These are phyloP conservation scores for Sylvilagus floridanus DNA, from an alignment of 2,797 vertebrate species.

Conservation along the genomic window DNA sequence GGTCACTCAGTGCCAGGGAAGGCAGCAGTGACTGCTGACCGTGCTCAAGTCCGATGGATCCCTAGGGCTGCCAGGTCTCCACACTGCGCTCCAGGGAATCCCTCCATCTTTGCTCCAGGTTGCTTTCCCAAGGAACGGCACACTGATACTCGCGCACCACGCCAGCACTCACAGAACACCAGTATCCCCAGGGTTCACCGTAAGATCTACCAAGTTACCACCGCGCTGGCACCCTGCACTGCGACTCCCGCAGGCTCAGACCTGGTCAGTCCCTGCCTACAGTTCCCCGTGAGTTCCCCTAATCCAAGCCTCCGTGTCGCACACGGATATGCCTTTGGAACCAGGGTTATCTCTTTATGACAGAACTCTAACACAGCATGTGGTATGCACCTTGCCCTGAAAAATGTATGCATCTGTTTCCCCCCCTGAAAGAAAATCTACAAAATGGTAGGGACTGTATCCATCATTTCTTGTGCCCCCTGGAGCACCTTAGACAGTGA, in stretches of 20 bases:
- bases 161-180: too few relatives aligned
- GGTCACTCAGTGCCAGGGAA: neutral
- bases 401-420: conserved; percentile 20
- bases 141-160: neutral
- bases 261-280: too few relatives aligned
- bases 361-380: neutral
- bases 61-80: neutral
- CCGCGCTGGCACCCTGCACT: too few relatives aligned
- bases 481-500: neutral
- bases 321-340: neutral
- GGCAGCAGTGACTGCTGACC: neutral
- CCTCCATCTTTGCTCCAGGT: neutral
- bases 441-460: neutral
- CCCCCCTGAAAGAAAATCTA: conserved; percentile 31
- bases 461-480: neutral
- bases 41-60: too few relatives aligned
- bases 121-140: neutral
- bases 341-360: neutral
- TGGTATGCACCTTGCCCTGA: neutral
- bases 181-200: neutral
- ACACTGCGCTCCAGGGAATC: neutral
- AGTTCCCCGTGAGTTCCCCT: neutral
- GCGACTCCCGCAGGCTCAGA: too few relatives aligned
- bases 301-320: too few relatives aligned
- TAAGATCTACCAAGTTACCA: neutral